These are phyloP conservation scores for Aporrectodea caliginosa DNA, from an alignment of 1,140 invertebrate genomes.

Conservation along the genomic window DNA sequence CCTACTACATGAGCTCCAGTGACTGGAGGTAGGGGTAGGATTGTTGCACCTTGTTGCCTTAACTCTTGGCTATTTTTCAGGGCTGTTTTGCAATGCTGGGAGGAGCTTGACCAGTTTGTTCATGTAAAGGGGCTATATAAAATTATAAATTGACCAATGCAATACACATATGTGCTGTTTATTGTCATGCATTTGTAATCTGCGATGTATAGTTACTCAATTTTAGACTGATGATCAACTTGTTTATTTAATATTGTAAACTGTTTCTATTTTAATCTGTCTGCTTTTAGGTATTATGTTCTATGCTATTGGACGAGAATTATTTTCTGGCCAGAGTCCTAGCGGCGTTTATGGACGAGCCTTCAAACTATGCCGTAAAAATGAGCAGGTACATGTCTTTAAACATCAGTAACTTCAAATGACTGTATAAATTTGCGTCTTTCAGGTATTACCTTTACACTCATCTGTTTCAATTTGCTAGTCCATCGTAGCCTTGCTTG, in stretches of 20 bases:
- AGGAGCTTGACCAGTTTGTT: too few relatives aligned
- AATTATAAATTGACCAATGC: neutral
- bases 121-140: too few relatives aligned
- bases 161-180: neutral
- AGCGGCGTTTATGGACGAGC: slow-evolving; percentile 78
- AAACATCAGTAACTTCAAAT: slow-evolving; percentile 2
- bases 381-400: slow-evolving; percentile 60
- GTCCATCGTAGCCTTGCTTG: neutral
- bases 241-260: neutral
- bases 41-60: too few relatives aligned
- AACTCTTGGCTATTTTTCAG: too few relatives aligned
- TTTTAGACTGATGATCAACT: neutral
- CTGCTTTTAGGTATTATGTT: slow-evolving; percentile 63
- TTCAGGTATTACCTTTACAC: neutral
- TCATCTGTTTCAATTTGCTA: neutral
- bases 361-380: slow-evolving; percentile 68
- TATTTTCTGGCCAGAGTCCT: slow-evolving; percentile 80
- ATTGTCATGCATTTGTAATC: neutral
- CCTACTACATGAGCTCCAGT: too few relatives aligned
- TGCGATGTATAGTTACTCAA: neutral
- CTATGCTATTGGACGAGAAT: slow-evolving; percentile 75
- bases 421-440: neutral
- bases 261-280: slow-evolving; percentile 3
- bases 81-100: too few relatives aligned
- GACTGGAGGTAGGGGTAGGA: too few relatives aligned